Base-by-base conservation (phyloP, 2,113 vertebrate genomes). In the Tachuris rubrigastra region DNA sequence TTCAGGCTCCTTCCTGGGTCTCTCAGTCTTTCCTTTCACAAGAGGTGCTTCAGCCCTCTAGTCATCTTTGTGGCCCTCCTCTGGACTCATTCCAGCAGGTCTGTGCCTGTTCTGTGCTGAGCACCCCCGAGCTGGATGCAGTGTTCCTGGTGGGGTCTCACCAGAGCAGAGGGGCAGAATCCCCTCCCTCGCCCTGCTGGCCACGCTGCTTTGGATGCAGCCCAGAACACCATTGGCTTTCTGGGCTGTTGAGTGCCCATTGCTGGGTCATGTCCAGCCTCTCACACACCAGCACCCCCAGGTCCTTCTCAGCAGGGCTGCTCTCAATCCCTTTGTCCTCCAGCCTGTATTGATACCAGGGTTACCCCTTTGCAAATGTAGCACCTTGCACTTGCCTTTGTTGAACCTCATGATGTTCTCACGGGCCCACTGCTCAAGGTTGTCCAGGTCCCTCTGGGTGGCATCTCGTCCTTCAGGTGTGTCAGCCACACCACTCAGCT, bases 141-240 rank as follows among this genome's bases (percentile, higher is more conserved):
- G 55, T 5, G 41, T 28, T 78, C 28, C 23, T 17, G n/a, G 3
- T 78, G 65, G 11, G 55, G 3, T 78, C 39, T 46, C 28, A 69
- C 2, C 62, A 50, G 37, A 50, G 42, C 23, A 53, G 46, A 87
- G 39, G 33, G 27, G 12, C 31, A 53, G 21, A 78, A 46, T 71
- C n/a, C 19, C 15, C 19, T 87, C 55, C 28, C 9, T 53, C 0
- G 0, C 18, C 35, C 23, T 69, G 27, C 84, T 37, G 46, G 27
- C 55, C 74, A 53, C 6, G 0, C 33, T 53, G 65, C 46, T 77
- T 8, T 87, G 55, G 39, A 10, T 69, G 39, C 73, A 60, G 37
- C 63, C 44, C 46, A 60, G 63, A n/a, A n/a, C n/a, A 35, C 0
- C 0, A 3, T 4, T 24, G 37, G 65, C 1, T 66, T 11, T 68